Evolutionary conservation across 2,888 invertebrate species (phyloP).

Genomic region (Ptychoptera contaminata): DNA sequence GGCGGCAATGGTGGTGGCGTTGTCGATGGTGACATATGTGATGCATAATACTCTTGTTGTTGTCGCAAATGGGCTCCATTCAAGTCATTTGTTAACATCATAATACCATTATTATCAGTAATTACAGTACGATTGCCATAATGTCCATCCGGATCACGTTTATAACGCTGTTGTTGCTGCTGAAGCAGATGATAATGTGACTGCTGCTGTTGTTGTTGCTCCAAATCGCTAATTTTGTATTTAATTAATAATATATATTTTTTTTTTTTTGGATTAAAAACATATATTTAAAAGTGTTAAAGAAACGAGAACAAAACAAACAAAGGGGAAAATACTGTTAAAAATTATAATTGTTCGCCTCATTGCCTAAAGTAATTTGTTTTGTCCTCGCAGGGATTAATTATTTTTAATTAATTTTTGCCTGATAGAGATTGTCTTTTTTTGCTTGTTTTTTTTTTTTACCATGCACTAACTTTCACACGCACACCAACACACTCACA

Average conservation of each 20-base stretch:
- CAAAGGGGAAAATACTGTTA: neutral
- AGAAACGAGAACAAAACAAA: neutral
- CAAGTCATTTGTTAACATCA: slow-evolving; percentile 7
- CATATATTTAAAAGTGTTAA: neutral
- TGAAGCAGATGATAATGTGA: slow-evolving; percentile 6
- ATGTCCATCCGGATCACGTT: no score
- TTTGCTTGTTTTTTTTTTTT: neutral
- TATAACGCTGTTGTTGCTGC: slow-evolving; percentile 7
- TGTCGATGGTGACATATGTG: slow-evolving; percentile 9
- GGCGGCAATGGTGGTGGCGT: slow-evolving; percentile 23
- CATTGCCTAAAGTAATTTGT: neutral
- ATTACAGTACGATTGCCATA: no score
- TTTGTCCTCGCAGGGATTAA: no score
- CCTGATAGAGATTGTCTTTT: no score
- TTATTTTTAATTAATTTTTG: no score
- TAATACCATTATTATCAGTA: no score
- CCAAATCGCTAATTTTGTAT: neutral
- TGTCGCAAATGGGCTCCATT: slow-evolving; percentile 10
- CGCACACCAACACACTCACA: neutral
- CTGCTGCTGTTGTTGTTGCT: neutral
- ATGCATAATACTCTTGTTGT: slow-evolving; percentile 11
- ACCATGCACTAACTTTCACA: neutral
- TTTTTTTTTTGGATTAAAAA: neutral
- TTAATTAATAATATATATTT: neutral
- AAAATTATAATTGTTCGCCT: neutral